Percentiles rank a stretch among this genome's conserved stretches.
Evolutionary conservation across 2,797 vertebrate genomes (phyloP).

Genomic region (Phalanger gymnotis): DNA sequence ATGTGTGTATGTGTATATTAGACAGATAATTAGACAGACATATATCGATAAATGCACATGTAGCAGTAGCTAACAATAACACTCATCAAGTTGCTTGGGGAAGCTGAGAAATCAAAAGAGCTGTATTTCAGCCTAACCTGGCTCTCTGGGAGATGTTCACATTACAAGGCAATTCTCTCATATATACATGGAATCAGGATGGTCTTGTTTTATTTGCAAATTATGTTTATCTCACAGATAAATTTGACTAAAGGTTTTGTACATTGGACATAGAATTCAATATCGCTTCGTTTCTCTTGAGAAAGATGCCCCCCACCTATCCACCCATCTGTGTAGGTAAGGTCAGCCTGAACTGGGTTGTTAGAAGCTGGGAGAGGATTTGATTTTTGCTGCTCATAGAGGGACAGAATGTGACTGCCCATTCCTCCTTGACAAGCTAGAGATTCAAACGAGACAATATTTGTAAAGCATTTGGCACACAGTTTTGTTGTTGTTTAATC

Average conservation of each 20-base stretch:
- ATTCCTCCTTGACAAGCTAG: background rate
- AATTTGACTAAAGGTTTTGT: background rate
- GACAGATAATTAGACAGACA: too few relatives aligned
- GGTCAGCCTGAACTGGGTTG: background rate
- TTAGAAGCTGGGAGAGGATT: background rate
- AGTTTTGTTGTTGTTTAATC: background rate
- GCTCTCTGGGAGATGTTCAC: background rate
- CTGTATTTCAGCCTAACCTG: background rate
- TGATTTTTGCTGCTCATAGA: background rate
- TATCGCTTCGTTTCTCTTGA: background rate
- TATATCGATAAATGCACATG: background rate
- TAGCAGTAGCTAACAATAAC: background rate
- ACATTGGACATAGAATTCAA: background rate
- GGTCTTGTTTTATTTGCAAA: background rate
- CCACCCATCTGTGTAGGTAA: background rate
- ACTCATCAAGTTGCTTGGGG: background rate
- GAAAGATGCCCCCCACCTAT: background rate
- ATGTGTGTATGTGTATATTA: background rate
- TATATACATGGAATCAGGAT: background rate
- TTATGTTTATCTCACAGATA: background rate
- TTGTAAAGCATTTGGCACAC: background rate
- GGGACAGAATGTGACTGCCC: background rate
- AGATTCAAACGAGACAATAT: background rate
- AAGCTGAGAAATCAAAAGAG: background rate
- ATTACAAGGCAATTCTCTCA: background rate